phyloP scores from a whole-genome alignment of 2,797 vertebrate species.

The Arctocebus calabarensis region DNA sequence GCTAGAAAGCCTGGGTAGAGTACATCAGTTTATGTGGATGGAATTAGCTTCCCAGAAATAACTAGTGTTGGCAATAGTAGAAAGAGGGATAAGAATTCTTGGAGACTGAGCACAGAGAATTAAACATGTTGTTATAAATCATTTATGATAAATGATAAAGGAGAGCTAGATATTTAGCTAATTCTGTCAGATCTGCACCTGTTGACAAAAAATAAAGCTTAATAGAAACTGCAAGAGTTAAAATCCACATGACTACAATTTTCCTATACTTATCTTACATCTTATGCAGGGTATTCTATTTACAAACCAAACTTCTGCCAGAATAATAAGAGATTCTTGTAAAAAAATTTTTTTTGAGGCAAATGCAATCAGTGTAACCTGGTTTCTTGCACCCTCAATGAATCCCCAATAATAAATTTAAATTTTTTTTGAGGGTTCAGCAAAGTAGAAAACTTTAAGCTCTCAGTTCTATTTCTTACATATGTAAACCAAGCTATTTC shows the following conservation, averaged over 20 bases:
- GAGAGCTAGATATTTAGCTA: background rate
- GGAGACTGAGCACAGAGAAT: background rate
- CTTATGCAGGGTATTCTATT: background rate
- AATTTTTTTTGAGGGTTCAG: background rate
- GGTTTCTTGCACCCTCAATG: too few relatives aligned
- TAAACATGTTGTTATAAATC: constrained; percentile 29
- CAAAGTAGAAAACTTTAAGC: background rate
- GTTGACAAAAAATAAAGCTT: constrained; percentile 46
- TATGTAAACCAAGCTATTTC: background rate
- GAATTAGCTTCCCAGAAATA: background rate
- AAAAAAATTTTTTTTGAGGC: background rate
- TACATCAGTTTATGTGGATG: background rate
- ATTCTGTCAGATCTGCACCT: constrained; percentile 29
- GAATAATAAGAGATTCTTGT: background rate
- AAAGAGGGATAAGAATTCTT: background rate
- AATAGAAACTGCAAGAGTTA: background rate
- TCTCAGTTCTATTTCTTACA: constrained; percentile 38
- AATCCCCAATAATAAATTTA: too few relatives aligned
- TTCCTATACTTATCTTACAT: constrained; percentile 5
- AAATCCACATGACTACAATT: background rate
- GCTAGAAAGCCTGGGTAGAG: background rate
- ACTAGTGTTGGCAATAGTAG: background rate
- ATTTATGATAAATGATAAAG: background rate
- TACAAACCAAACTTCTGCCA: constrained; percentile 48
- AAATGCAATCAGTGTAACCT: too few relatives aligned